Evolutionary conservation across 1,140 invertebrate species (phyloP), one percentile per base, ranked within the genome.

Genomic region (Drosophila murphyi): DNA sequence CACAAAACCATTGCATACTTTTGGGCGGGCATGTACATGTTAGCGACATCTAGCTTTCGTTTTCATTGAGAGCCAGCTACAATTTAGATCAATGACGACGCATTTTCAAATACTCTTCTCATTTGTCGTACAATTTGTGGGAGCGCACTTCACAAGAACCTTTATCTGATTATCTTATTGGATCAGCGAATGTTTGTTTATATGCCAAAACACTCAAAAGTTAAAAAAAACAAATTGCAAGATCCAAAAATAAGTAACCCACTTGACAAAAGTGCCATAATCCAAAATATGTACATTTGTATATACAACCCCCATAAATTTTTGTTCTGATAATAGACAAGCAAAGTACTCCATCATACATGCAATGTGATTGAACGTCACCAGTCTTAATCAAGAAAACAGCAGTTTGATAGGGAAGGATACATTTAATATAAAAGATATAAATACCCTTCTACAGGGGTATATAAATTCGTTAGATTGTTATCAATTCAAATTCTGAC

Each of bases 91-190:
- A 20, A 20, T 20, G 20, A 20, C 20, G 20, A 0, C 20, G 20
- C 20, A 20, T 20, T 20, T 20, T 20, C 20, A 20, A 20, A 2
- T 20, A 20, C 20, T 20, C 20, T 20, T 20, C 20, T 20, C 20
- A 20, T 20, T 20, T 20, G 20, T 20, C 20, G 20, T 20, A 20
- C 20, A 20, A 20, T 20, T 20, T 20, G 4, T 34, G 34, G 34
- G 34, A n/a, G 3, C 20, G 20, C 5, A 50, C 20, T 8, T 8
- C 47, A 1, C 3, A 7, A 5, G 32, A 35, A 69, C 56, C 35
- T n/a, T 10, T n/a, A 4, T 12, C 4, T 5, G 3, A 5, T 20
- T 70, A 70, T 62, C 67, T 70, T 70, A 70, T 70, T 50, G 31
- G 12, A 4, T 2, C 12, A 52, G 10, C 28, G 20, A 59, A 34